Evolutionary conservation across 2,113 vertebrate genomes (phyloP), one percentile per base, ranked within the genome.

Genomic region (Phasianus colchicus): DNA sequence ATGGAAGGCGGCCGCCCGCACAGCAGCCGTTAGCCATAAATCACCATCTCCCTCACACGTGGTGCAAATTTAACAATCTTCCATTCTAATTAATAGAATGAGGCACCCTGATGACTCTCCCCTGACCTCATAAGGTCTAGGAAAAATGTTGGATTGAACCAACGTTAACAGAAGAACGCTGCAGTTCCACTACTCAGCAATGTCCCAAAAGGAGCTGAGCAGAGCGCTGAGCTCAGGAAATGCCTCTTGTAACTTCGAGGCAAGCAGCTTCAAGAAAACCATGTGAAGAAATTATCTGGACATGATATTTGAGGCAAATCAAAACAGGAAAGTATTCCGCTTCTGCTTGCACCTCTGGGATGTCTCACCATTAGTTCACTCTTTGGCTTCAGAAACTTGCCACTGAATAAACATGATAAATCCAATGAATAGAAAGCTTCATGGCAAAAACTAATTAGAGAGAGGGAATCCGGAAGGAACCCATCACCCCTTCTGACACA

Each of bases 401-500:
- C 88, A 34, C 95, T 95, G 96, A 95, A 95, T 9, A 95, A 96
- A 96, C 95, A 97, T 0, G 95, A 96, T 97, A 97, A 96, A 90
- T 13, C 2, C 79, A 61, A 25, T 0, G 20, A 43, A 17, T 3
- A 85, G 82, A 80, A 67, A 57, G 11, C 47, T 52, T 45, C 25
- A 47, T 1, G 82, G 36, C 72, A 67, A 77, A 40, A 38, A 0
- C 66, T 66, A 4, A 74, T 36, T 70, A 64, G 73, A 58, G 2
- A 66, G 50, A 13, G 57, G 45, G 77, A 13, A 36, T 1, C 84
- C 69, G 92, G 84, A 95, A 96, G 87, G 89, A 94, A 10, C 67
- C 74, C 67, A 48, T 45, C 72, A 25, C 36, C 88, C 66, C 57
- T 52, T 54, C 80, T 81, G 71, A 38, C 29, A 1, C 75, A 13